Base-by-base conservation (phyloP, 2,113 vertebrate species). In the Nerophis ophidion region DNA sequence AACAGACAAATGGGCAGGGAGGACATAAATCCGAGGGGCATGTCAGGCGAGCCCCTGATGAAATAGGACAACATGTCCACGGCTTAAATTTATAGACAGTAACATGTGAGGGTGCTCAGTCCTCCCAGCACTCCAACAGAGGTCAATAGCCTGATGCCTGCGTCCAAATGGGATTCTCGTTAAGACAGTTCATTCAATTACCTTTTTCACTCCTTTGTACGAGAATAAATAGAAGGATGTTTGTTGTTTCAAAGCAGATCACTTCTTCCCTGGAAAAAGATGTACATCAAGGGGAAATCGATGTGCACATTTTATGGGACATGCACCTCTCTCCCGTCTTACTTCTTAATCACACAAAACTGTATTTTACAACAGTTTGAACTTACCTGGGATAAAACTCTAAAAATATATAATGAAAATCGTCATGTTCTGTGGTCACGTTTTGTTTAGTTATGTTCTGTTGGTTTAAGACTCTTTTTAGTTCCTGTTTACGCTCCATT, bases 21-120 rank as follows among this genome's bases (percentile, higher is more conserved):
- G 84, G 79, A 88, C 85, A 90, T 90, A 81, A 86, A 87, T 90
- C 85, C 78, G 73, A 84, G 81, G 88, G 83, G 77, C 78, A 83
- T 74, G 81, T 89, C 87, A 85, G 68, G 65, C 74, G 1, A 68
- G 80, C 72, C 71, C 72, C 82, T 81, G 84, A 87, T 90, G 86
- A 87, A 88, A 84, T 78, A 84, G 78, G 76, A 78, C 19, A 48
- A 59, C 14, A 54, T 70, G 83, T 83, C 82, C 60, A 73, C 70
- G 74, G 82, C 70, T 80, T 72, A 66, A 82, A 91, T 89, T 86
- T 90, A 90, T 91, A 83, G 89, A 90, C 79, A 79, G 86, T 84
- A 84, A 89, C 88, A 73, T 81, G 84, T 81, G 83, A 83, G 84
- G 85, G 82, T 72, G 81, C 74, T 87, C 79, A 77, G 76, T 79